A percentile compares a stretch with the other conserved stretches of the same genome.
These are phyloP conservation scores for Drosophila emarginata DNA, from an alignment of 2,888 invertebrate genomes.

Conservation along the genomic window DNA sequence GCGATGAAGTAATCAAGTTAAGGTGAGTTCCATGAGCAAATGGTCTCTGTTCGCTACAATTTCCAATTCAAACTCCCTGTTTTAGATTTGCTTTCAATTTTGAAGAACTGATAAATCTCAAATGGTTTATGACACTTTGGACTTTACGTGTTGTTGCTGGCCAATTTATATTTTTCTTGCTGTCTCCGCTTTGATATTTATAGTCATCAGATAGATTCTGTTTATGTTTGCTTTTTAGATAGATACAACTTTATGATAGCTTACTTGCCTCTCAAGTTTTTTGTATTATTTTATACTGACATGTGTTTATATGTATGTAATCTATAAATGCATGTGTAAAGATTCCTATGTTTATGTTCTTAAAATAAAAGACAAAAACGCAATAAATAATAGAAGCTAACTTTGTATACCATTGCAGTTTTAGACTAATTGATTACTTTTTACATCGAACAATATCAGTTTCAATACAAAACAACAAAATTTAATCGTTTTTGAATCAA, in stretches of 20 bases:
- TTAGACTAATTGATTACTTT: too few species aligned
- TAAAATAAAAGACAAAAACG: neutral
- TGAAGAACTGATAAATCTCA: constrained; percentile 65
- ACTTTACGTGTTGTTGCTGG: constrained; percentile 13
- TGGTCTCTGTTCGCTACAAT: neutral
- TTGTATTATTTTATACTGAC: constrained; percentile 6
- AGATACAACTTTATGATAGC: constrained; percentile 50
- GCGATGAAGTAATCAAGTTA: too few species aligned
- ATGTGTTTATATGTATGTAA: too few species aligned
- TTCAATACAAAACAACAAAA: too few species aligned
- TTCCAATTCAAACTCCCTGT: neutral
- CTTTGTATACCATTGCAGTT: too few species aligned
- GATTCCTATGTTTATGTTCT: constrained; percentile 1
- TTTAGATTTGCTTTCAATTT: constrained; percentile 21
- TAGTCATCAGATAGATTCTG: constrained; percentile 49
- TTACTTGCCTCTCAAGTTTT: neutral
- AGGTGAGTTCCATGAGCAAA: neutral
- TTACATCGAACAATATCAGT: too few species aligned
- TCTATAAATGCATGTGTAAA: constrained; percentile 43
- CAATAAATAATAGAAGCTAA: too few species aligned
- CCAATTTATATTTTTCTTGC: constrained; percentile 18
- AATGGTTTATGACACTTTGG: constrained; percentile 55
- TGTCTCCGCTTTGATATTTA: constrained; percentile 40
- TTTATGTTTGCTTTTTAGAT: constrained; percentile 20
- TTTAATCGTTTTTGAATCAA: too few species aligned